Conservation (phyloP, 1,140 invertebrate genomes). For the Danaus melanippus region DNA sequence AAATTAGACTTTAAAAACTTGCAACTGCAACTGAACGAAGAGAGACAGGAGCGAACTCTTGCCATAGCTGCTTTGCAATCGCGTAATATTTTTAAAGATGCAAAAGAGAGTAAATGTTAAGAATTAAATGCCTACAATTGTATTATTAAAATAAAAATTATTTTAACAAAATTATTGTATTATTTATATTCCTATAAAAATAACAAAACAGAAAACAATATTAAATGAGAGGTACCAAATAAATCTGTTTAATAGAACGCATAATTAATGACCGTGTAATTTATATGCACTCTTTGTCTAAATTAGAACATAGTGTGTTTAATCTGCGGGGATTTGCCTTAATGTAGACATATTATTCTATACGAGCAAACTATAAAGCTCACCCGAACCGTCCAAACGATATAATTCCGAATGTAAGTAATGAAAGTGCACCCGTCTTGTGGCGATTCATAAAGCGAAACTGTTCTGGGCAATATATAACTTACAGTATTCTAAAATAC, state of each 20-base stretch:
- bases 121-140: conserved; percentile 10
- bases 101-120: conserved; percentile 70
- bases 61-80: conserved; percentile 62
- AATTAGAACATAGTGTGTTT: too few species aligned
- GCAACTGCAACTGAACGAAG: conserved; percentile 59
- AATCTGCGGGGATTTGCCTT: too few species aligned
- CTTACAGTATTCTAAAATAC: conserved; percentile 28
- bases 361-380: conserved; percentile 18
- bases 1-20: conserved; percentile 61
- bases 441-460: conserved; percentile 26
- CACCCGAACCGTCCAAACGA: conserved; percentile 4
- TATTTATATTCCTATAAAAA: too few species aligned
- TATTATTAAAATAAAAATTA: conserved; percentile 20
- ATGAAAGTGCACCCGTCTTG: conserved; percentile 27
- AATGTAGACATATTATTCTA: conserved; percentile 6
- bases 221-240: too few species aligned
- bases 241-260: too few species aligned
- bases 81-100: conserved; percentile 59
- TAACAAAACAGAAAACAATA: too few species aligned
- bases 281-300: too few species aligned
- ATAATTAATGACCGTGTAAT: too few species aligned
- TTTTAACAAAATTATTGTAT: conserved; percentile 1
- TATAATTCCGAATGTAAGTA: conserved; percentile 24
- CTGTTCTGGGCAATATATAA: conserved; percentile 24
- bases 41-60: conserved; percentile 65